Evolutionary conservation across 2,888 invertebrate species (phyloP).

Genomic region (Polydrusus tereticollis): DNA sequence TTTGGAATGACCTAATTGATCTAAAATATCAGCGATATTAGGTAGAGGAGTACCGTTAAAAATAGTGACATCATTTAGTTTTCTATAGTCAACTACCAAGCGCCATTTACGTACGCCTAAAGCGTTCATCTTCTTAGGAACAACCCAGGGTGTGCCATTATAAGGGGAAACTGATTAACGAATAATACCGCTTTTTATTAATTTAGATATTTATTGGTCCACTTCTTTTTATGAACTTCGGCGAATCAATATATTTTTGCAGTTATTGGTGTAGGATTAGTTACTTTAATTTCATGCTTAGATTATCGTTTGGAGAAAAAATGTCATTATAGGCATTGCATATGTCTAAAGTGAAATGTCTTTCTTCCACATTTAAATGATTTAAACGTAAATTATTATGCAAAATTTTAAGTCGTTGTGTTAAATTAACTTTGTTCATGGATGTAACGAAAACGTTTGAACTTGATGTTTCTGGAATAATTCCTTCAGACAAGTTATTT

Average conservation of each 20-base stretch:
- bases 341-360: slow-evolving; percentile 48
- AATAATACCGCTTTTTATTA: slow-evolving; percentile 54
- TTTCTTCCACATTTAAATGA: slow-evolving; percentile 56
- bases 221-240: slow-evolving; percentile 57
- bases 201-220: slow-evolving; percentile 55
- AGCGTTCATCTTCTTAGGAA: slow-evolving; percentile 58
- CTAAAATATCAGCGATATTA: slow-evolving; percentile 61
- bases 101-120: slow-evolving; percentile 46
- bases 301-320: slow-evolving; percentile 53
- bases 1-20: slow-evolving; percentile 60
- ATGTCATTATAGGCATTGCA: slow-evolving; percentile 54
- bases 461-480: background rate
- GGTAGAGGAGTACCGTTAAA: slow-evolving; percentile 61
- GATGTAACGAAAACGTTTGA: background rate
- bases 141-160: slow-evolving; percentile 53
- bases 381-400: slow-evolving; percentile 39
- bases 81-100: slow-evolving; percentile 50
- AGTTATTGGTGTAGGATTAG: slow-evolving; percentile 50
- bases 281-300: slow-evolving; percentile 54
- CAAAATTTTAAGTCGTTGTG: slow-evolving; percentile 7
- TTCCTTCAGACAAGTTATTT: slow-evolving; percentile 1
- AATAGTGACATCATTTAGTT: slow-evolving; percentile 62
- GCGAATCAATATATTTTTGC: slow-evolving; percentile 56
- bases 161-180: slow-evolving; percentile 53
- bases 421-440: background rate